These are phyloP conservation scores for Gastracanthus pulcherrimus DNA, from an alignment of 2,888 invertebrate genomes.

Conservation along the genomic window DNA sequence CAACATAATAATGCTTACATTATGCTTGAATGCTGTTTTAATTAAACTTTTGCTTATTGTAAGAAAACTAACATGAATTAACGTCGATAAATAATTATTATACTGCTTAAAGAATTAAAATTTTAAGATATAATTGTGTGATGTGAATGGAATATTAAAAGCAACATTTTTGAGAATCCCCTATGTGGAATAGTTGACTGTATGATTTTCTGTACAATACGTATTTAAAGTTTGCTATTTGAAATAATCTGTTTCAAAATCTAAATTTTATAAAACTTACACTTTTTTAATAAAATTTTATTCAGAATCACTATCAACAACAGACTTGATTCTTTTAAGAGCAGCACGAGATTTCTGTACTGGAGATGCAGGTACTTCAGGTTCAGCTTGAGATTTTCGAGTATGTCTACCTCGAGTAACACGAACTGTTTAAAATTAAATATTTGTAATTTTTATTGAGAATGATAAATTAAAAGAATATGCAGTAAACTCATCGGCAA, in stretches of 20 bases:
- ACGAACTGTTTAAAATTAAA: conserved; percentile 37
- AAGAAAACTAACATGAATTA: too few relatives aligned
- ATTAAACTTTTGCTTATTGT: too few relatives aligned
- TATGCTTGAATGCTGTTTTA: too few relatives aligned
- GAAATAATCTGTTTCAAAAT: neutral
- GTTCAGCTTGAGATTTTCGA: conserved; percentile 21
- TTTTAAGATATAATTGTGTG: too few relatives aligned
- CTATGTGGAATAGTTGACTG: neutral
- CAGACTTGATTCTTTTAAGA: conserved; percentile 61
- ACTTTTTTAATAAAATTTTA: conserved; percentile 51
- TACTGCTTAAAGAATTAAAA: too few relatives aligned
- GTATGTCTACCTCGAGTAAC: conserved; percentile 9
- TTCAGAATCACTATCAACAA: conserved; percentile 67
- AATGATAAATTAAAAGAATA: neutral
- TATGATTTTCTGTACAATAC: neutral
- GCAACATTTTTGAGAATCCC: neutral
- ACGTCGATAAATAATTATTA: too few relatives aligned
- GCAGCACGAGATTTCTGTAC: conserved; percentile 57
- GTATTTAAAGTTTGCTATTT: too few relatives aligned
- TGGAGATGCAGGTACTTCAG: conserved; percentile 38
- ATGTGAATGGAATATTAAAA: neutral
- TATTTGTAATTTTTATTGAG: neutral
- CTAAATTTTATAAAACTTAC: conserved; percentile 32
- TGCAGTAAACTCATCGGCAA: neutral
- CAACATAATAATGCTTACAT: too few relatives aligned